phyloP scores from a whole-genome alignment of 2,797 vertebrate species.

The Enteromius treurensis region DNA sequence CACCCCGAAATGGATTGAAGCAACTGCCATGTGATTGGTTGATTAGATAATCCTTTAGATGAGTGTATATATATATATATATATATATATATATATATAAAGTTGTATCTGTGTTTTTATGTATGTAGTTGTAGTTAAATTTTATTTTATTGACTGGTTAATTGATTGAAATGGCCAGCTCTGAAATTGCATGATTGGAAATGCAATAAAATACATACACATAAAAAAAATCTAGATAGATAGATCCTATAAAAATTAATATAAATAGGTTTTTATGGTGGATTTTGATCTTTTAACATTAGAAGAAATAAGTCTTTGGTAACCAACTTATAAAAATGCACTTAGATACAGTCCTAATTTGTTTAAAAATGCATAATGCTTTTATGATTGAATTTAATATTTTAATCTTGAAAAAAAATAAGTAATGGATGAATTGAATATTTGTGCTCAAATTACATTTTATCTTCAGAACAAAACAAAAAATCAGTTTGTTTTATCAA shows the following conservation, averaged over 20 bases:
- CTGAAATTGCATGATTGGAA: too few relatives aligned
- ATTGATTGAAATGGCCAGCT: neutral
- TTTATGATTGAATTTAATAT: neutral
- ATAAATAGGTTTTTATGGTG: too few relatives aligned
- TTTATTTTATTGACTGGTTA: neutral
- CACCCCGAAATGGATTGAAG: too few relatives aligned
- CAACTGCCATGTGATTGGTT: too few relatives aligned
- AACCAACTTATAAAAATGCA: neutral
- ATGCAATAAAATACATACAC: neutral
- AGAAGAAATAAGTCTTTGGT: too few relatives aligned
- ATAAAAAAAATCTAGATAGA: neutral
- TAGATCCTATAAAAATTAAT: too few relatives aligned
- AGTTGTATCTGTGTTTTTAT: neutral
- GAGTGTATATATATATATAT: too few relatives aligned
- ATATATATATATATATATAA: too few relatives aligned
- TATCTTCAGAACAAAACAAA: neutral
- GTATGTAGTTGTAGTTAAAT: neutral
- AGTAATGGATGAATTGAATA: neutral
- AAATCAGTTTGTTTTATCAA: conserved; percentile 4
- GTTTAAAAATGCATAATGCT: neutral
- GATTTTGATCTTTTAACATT: too few relatives aligned
- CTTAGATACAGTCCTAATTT: neutral
- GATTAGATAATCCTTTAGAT: too few relatives aligned
- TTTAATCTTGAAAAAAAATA: neutral
- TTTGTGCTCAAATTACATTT: neutral